phyloP scores from a whole-genome alignment of 37 sponge, comb jelly and placozoan genomes.

The Cliona cf. orientalis region DNA sequence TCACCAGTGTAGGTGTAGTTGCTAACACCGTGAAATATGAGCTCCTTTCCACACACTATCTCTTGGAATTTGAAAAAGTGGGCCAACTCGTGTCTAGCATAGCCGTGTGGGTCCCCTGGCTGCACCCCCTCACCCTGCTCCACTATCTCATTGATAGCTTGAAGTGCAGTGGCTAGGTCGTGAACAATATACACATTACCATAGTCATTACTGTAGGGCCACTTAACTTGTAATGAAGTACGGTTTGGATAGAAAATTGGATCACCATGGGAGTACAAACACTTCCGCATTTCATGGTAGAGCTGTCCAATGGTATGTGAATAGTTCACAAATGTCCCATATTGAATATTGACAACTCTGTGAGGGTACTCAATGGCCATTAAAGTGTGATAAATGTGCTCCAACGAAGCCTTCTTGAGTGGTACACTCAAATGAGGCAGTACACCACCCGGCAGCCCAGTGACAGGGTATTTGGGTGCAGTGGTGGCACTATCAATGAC shows the following conservation, averaged over 20 bases:
- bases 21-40: too few species aligned
- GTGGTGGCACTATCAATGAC: conserved; percentile 25
- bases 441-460: conserved; percentile 51
- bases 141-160: too few species aligned
- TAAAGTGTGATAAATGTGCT: conserved; percentile 42
- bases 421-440: conserved; percentile 35
- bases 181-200: conserved; percentile 10
- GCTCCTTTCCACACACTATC: conserved; percentile 50
- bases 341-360: too few species aligned
- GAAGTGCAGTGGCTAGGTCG: conserved; percentile 18
- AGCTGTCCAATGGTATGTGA: conserved; percentile 65
- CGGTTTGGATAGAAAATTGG: not conserved
- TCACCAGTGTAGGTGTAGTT: conserved; percentile 39
- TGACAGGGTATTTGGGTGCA: conserved; percentile 34
- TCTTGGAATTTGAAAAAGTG: conserved; percentile 45
- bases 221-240: too few species aligned
- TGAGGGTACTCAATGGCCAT: conserved; percentile 55
- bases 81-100: not conserved
- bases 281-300: conserved; percentile 47
- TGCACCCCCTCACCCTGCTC: conserved; percentile 67
- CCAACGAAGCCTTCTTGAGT: conserved; percentile 29
- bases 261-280: conserved; percentile 11
- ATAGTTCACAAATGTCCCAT: too few species aligned
- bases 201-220: conserved; percentile 11
- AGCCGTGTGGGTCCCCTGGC: conserved; percentile 24